Conservation (phyloP, 2,797 vertebrate genomes). For the Mycteria americana region DNA sequence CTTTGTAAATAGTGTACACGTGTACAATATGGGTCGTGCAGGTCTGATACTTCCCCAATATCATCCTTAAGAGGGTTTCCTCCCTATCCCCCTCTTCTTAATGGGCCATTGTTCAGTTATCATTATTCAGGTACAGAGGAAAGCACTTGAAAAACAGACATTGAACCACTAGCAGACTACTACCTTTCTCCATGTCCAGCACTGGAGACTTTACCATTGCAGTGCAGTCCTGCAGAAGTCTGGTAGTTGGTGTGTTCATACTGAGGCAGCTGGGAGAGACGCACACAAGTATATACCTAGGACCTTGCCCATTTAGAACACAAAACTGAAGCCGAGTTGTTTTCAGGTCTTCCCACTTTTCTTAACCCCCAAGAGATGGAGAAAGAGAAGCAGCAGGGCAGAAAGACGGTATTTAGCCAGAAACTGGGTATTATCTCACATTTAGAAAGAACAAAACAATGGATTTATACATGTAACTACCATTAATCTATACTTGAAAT, state of each 20-base stretch:
- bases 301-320: neutral
- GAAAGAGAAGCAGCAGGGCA: neutral
- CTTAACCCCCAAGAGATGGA: neutral
- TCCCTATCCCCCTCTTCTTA: neutral
- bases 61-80: neutral
- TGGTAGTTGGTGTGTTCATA: neutral
- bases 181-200: neutral
- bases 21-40: neutral
- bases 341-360: neutral
- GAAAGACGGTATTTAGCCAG: neutral
- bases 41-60: neutral
- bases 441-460: neutral
- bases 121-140: neutral
- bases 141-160: neutral
- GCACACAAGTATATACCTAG: neutral
- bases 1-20: neutral
- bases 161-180: neutral
- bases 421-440: neutral
- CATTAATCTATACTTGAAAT: neutral
- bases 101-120: neutral
- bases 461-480: neutral
- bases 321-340: neutral
- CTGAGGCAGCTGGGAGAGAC: neutral
- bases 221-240: neutral
- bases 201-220: neutral